These are phyloP conservation scores for Ficedula albicollis DNA, from an alignment of 2,797 vertebrate species.

Conservation along the genomic window DNA sequence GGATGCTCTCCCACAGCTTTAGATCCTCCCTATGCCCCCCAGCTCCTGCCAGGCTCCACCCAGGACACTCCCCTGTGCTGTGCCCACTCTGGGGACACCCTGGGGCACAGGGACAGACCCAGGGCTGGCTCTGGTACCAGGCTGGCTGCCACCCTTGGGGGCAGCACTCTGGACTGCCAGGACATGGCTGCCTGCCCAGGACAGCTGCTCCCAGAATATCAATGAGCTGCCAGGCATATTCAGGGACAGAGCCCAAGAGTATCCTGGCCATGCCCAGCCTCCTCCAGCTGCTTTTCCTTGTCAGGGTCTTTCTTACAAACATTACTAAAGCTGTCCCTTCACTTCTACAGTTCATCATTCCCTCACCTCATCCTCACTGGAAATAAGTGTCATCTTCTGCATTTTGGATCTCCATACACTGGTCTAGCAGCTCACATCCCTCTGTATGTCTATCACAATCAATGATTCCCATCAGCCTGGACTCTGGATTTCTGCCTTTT, in stretches of 20 bases:
- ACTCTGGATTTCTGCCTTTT: background rate
- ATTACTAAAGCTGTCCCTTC: background rate
- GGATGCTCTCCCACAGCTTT: background rate
- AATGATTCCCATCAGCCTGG: background rate
- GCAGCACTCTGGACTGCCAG: fast-evolving
- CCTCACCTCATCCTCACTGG: background rate
- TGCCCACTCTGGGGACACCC: background rate
- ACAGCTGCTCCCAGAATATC: background rate
- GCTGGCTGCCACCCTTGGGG: background rate
- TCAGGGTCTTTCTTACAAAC: background rate
- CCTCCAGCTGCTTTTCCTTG: background rate
- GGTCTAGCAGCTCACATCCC: background rate
- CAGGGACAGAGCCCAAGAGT: background rate
- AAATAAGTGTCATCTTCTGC: background rate
- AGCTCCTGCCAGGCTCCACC: background rate
- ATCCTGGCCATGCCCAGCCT: background rate
- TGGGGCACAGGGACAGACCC: background rate
- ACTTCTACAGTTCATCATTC: background rate
- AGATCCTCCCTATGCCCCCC: background rate
- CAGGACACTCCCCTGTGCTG: background rate
- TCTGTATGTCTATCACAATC: fast-evolving
- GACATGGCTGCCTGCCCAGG: background rate
- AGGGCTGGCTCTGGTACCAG: background rate
- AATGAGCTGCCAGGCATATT: background rate
- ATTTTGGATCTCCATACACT: background rate